Conservation (phyloP, 2,113 vertebrate genomes). For the Gasterosteus aculeatus region DNA sequence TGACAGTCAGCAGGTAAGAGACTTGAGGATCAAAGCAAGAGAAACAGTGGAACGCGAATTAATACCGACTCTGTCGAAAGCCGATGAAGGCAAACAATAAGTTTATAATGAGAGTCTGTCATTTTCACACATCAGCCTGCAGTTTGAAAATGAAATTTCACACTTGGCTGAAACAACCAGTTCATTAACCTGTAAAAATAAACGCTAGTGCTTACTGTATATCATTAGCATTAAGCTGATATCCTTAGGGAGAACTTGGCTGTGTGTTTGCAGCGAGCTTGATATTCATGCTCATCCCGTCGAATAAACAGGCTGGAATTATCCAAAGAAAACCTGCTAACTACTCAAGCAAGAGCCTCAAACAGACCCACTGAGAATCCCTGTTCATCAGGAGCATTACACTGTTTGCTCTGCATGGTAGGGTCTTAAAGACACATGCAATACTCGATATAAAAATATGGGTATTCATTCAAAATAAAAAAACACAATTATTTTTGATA, state of each 20-base stretch:
- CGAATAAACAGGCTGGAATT: constrained; percentile 63
- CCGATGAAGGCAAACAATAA: constrained; percentile 19
- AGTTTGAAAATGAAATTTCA: constrained; percentile 2
- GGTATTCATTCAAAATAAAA: not conserved
- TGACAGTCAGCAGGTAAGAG: constrained; percentile 37
- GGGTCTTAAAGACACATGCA: not conserved
- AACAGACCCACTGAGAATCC: constrained; percentile 19
- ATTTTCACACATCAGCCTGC: constrained; percentile 32
- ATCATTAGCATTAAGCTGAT: constrained; percentile 62
- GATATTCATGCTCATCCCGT: constrained; percentile 56
- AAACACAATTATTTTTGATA: constrained; percentile 11
- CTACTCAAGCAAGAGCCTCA: constrained; percentile 19
- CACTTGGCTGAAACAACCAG: constrained; percentile 13
- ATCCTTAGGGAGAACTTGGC: constrained; percentile 44
- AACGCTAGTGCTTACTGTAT: constrained; percentile 43
- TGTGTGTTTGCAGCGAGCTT: constrained; percentile 59
- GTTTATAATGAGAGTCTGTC: constrained; percentile 23
- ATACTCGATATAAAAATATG: not conserved
- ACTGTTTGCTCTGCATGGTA: constrained; percentile 5
- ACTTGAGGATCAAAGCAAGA: constrained; percentile 33
- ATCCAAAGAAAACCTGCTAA: constrained; percentile 39
- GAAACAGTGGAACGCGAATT: constrained; percentile 40
- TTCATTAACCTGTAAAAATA: constrained; percentile 59
- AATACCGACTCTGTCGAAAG: constrained; percentile 30
- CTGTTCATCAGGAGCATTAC: constrained; percentile 16